These are phyloP conservation scores for Neotoma lepida DNA, from an alignment of 2,113 vertebrate species.

Conservation along the genomic window DNA sequence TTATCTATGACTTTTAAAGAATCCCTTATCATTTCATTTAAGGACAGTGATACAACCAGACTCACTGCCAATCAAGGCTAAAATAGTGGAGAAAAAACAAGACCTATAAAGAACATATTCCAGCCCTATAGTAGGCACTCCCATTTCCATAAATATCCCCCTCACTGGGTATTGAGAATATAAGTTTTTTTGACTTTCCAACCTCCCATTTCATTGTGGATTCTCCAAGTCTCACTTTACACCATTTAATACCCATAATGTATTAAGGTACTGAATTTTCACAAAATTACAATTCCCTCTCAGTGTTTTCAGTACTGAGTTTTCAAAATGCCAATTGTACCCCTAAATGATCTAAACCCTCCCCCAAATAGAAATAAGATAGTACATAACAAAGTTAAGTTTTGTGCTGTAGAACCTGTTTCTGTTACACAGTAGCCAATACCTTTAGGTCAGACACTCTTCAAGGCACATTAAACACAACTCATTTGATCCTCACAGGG, in stretches of 20 bases:
- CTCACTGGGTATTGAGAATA: background rate
- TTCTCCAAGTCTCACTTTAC: background rate
- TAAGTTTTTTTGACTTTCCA: background rate
- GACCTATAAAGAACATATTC: background rate
- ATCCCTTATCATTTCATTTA: background rate
- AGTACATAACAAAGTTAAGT: background rate
- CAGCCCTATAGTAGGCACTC: background rate
- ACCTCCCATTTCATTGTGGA: background rate
- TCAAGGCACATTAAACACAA: background rate
- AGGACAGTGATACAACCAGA: background rate
- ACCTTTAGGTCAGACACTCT: background rate
- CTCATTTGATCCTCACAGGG: background rate
- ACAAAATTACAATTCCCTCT: background rate
- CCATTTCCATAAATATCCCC: background rate
- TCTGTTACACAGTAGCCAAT: background rate
- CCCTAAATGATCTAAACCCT: background rate
- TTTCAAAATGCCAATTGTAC: conserved; percentile 19
- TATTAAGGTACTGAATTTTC: background rate
- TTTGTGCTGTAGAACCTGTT: background rate
- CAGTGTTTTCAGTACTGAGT: background rate
- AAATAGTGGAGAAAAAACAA: background rate
- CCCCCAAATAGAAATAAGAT: background rate
- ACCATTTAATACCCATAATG: background rate
- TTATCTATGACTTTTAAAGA: background rate
- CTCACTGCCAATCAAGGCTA: background rate